A percentile compares a stretch with the other conserved stretches of the same genome.
Evolutionary conservation across 2,888 invertebrate genomes (phyloP).

Genomic region (Troglohyphantes excavatus): DNA sequence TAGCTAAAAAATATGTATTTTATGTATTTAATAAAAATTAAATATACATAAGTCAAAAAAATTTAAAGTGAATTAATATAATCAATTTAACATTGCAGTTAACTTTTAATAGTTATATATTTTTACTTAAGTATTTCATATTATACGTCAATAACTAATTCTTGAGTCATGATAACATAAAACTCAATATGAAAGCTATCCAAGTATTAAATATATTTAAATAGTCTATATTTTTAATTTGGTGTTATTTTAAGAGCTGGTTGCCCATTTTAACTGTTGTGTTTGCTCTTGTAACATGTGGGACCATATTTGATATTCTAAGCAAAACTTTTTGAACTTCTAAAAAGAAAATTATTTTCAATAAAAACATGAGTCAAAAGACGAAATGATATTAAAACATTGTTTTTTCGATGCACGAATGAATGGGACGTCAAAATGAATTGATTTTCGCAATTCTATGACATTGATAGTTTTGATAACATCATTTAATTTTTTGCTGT

Average conservation of each 20-base stretch:
- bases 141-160: too few species aligned
- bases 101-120: too few species aligned
- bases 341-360: slow-evolving; percentile 35
- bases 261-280: slow-evolving; percentile 16
- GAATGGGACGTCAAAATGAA: slow-evolving; percentile 26
- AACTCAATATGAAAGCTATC: too few species aligned
- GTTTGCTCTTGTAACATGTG: slow-evolving; percentile 43
- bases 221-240: too few species aligned
- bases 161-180: too few species aligned
- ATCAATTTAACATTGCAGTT: too few species aligned
- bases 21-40: too few species aligned
- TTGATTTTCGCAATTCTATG: slow-evolving; percentile 11
- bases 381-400: background rate
- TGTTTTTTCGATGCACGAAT: slow-evolving; percentile 22
- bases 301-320: slow-evolving; percentile 58
- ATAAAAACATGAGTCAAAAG: slow-evolving; percentile 20
- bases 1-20: too few species aligned
- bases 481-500: slow-evolving; percentile 4
- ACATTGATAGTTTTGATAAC: slow-evolving; percentile 15
- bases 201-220: too few species aligned
- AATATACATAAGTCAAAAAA: too few species aligned
- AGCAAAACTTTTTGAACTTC: slow-evolving; percentile 17
- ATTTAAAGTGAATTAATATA: too few species aligned
- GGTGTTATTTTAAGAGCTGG: slow-evolving; percentile 50
- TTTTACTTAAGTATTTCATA: too few species aligned